Evolutionary conservation across 2,797 vertebrate species (phyloP), one percentile per base, ranked within the genome.

Genomic region (Mionectes olivaceus): DNA sequence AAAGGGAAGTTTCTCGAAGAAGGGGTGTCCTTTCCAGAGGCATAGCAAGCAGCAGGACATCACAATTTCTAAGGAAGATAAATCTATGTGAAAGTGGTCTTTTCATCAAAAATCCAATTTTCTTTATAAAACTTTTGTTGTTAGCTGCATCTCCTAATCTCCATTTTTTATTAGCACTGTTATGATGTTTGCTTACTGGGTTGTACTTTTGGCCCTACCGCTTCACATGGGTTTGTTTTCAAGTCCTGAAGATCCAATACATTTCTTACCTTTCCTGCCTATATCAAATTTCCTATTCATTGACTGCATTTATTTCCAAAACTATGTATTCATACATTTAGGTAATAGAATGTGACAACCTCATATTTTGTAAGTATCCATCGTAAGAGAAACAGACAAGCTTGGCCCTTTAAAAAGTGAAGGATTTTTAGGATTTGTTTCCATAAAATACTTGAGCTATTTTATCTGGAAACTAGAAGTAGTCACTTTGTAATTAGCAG

Each of bases 391-490:
- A 80, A 56, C 4, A 43, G 52, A 46, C 16, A 56, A 73, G 5
- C 55, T 70, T 73, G 55, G 19, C 55, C 52, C 47, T 86, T 65
- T 27, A 24, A 44, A 53, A 90, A 78, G 28, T 49, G 53, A 83
- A 77, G 47, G n/a, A 65, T 91, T 91, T 87, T 67, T 41, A 47
- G 33, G 27, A 60, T 79, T 79, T 67, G 27, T 55, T 75, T 82
- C 49, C 28, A 10, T 64, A 33, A 83, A 50, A 87, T 67, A 43
- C 22, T 87, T 56, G 52, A 50, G 44, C 30, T 89, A 33, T 77
- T 88, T 96, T 67, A 68, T 56, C 63, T 90, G 75, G 69, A 81
- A 90, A 46, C 33, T 94, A 37, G 33, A 76, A 49, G 74, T 82
- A 70, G 60, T 75, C 4, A 43, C 32, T 59, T 46, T 35, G 33